Conservation (phyloP, 1,140 invertebrate genomes). For the Atta cephalotes region DNA sequence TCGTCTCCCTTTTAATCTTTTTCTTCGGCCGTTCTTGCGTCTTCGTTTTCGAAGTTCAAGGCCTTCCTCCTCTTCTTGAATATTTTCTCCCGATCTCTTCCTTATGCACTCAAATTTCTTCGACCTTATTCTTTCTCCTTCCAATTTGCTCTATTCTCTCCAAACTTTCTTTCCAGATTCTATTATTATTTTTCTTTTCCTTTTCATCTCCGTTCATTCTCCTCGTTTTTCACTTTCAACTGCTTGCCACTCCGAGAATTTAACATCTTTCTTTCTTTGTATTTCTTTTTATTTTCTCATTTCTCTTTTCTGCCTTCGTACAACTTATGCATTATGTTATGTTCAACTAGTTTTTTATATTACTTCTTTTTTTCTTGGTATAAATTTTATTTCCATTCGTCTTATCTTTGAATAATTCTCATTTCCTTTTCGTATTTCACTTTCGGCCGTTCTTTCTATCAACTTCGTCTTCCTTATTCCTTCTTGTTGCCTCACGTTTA, state of each 20-base stretch:
- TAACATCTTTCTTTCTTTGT: too few species aligned
- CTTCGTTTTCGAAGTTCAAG: slow-evolving; percentile 64
- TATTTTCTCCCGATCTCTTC: slow-evolving; percentile 46
- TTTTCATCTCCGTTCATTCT: neutral
- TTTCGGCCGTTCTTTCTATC: slow-evolving; percentile 12
- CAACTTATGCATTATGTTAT: neutral
- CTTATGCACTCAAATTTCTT: slow-evolving; percentile 29
- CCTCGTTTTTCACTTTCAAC: neutral
- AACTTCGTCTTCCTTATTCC: slow-evolving; percentile 2
- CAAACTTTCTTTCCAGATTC: neutral
- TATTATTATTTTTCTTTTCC: neutral
- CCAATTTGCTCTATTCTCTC: neutral
- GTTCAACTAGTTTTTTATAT: neutral
- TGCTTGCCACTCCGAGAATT: neutral
- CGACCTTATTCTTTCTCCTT: neutral
- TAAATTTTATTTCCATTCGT: neutral
- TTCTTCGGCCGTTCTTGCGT: slow-evolving; percentile 46
- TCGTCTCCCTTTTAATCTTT: slow-evolving; percentile 51
- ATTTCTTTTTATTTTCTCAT: neutral
- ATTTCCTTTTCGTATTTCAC: slow-evolving; percentile 10
- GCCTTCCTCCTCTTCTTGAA: slow-evolving; percentile 41
- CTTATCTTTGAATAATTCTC: neutral
- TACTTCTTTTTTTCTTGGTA: neutral
- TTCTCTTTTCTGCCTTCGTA: neutral
- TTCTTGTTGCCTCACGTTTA: slow-evolving; percentile 1